A percentile compares a stretch with the other conserved stretches of the same genome.
These are phyloP conservation scores for Hoplostethus atlanticus DNA, from an alignment of 2,797 vertebrate genomes.

Conservation along the genomic window DNA sequence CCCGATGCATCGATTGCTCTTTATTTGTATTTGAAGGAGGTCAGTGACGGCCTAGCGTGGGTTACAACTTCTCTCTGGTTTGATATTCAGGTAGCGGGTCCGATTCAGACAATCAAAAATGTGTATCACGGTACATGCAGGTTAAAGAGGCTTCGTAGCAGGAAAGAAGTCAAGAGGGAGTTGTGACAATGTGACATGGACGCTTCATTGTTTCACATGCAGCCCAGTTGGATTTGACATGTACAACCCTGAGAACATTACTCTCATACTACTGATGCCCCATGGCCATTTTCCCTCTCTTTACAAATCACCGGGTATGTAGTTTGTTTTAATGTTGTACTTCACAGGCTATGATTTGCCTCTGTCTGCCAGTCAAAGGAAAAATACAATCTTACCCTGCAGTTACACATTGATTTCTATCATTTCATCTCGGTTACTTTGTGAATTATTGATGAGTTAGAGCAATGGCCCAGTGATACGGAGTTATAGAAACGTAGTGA, in stretches of 20 bases:
- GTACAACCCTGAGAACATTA: slow-evolving; percentile 17
- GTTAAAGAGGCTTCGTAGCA: slow-evolving; percentile 52
- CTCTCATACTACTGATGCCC: slow-evolving; percentile 34
- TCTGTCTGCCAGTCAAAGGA: slow-evolving; percentile 26
- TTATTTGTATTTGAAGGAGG: slow-evolving; percentile 34
- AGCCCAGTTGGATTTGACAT: slow-evolving; percentile 19
- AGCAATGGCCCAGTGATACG: slow-evolving; percentile 3
- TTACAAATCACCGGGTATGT: slow-evolving; percentile 39
- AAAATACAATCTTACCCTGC: slow-evolving; percentile 15
- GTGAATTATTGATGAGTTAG: slow-evolving; percentile 2
- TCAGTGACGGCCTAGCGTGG: slow-evolving; percentile 3
- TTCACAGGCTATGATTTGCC: slow-evolving; percentile 27
- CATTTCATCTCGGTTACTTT: slow-evolving; percentile 14
- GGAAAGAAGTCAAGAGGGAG: slow-evolving; percentile 34
- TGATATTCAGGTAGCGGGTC: slow-evolving; percentile 62
- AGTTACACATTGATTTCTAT: slow-evolving; percentile 12
- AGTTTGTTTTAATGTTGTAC: slow-evolving; percentile 26
- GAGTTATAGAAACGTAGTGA: neutral
- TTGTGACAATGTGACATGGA: slow-evolving; percentile 47
- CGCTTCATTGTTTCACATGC: slow-evolving; percentile 4
- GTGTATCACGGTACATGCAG: slow-evolving; percentile 61
- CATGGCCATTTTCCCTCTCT: slow-evolving; percentile 23
- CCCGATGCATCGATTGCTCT: slow-evolving; percentile 25
- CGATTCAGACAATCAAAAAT: slow-evolving; percentile 84
- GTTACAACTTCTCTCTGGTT: slow-evolving; percentile 46